Evolutionary conservation across 2,888 invertebrate species (phyloP).

Genomic region (Ptycholaimellus sp.): DNA sequence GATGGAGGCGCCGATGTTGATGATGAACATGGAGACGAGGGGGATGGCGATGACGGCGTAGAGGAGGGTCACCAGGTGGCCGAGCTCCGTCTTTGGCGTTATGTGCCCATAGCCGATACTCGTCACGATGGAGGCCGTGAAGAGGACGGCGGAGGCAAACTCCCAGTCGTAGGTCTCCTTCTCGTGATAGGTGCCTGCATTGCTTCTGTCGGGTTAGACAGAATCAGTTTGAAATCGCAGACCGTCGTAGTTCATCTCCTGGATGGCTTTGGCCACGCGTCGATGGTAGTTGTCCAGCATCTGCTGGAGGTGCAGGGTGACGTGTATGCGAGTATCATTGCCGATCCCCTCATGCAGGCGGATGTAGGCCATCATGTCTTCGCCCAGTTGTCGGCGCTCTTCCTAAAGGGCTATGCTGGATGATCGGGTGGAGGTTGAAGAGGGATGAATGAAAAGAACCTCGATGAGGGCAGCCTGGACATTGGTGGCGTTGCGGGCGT

Average conservation of each 20-base stretch:
- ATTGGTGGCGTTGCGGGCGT: background rate
- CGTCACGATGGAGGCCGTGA: conserved; percentile 2
- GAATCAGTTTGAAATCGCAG: no score
- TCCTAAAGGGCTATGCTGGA: background rate
- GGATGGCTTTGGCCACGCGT: background rate
- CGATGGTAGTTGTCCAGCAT: background rate
- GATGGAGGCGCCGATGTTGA: conserved; percentile 3
- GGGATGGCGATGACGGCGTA: conserved; percentile 4
- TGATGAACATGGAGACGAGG: conserved; percentile 4
- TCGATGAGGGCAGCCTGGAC: background rate
- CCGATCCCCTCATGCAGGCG: background rate
- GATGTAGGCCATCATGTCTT: no score
- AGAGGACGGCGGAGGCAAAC: background rate
- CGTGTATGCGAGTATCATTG: background rate
- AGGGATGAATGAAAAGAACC: background rate
- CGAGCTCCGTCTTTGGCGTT: conserved; percentile 2
- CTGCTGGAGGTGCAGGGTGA: background rate
- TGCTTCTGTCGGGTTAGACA: no score
- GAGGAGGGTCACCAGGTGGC: conserved; percentile 5
- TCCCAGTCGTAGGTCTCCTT: conserved; percentile 1
- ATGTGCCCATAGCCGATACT: conserved; percentile 7
- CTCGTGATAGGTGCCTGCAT: conserved; percentile 2
- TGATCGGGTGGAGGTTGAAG: background rate
- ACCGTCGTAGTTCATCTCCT: no score
- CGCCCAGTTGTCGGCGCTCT: background rate